Evolutionary conservation across 2,113 vertebrate species (phyloP).

Genomic region (Cynocephalus volans): DNA sequence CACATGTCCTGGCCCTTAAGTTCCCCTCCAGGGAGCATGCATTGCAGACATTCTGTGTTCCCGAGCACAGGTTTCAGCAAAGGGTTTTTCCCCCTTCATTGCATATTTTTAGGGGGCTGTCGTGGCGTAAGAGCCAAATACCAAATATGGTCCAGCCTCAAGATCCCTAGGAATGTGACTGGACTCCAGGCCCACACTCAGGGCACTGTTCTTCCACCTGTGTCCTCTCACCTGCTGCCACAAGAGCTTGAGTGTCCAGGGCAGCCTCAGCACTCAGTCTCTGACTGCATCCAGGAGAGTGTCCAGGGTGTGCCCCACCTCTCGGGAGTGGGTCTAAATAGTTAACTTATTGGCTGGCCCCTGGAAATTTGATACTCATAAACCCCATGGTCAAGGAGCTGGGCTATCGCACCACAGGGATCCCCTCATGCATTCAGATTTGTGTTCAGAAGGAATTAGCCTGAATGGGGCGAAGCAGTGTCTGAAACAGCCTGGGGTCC

Average conservation of each 20-base stretch:
- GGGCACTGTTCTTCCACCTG: background rate
- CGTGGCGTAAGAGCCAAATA: background rate
- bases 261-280: background rate
- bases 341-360: background rate
- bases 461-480: background rate
- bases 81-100: background rate
- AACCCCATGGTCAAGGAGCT: background rate
- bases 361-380: constrained; percentile 21
- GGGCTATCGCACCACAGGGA: background rate
- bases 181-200: no score
- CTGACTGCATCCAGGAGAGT: background rate
- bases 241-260: background rate
- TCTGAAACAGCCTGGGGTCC: background rate
- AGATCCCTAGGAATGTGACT: background rate
- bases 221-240: constrained; percentile 18
- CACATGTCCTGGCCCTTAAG: background rate
- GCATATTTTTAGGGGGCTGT: background rate
- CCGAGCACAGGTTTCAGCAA: background rate
- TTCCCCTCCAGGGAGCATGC: background rate
- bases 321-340: background rate
- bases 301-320: no score
- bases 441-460: no score
- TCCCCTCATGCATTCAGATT: no score
- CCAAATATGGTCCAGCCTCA: background rate
- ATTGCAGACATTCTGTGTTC: background rate